Evolutionary conservation across 2,888 invertebrate genomes (phyloP), one percentile per base, ranked within the genome.

Genomic region (Phaedon cochleariae): DNA sequence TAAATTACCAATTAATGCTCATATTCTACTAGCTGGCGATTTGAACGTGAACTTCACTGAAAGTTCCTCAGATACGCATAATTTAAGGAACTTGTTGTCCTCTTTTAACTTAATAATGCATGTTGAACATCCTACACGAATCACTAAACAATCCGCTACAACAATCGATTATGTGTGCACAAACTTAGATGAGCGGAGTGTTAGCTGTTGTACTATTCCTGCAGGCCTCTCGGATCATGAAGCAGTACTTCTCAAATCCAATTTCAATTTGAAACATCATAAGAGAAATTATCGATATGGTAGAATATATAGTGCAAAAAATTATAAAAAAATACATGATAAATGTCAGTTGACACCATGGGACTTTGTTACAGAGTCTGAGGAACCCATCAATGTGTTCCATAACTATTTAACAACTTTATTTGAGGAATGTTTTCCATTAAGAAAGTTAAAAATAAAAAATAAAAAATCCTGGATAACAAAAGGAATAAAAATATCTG

Each of bases 131-230:
- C 18, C 49, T 20, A 49, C 20, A 49, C 49, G 49, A 1, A 49
- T 49, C 49, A 20, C 49, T 12, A 49, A 49, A 6, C 49, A 18
- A 20, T 49, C 49, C 10, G 49, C 49, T 20, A 49, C 49, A 7
- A 49, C 21, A 20, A 49, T 49, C 21, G 21, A 49, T 49, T 49
- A 49, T 20, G 21, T 49, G 10, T 49, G 49, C 49, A 20, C 49
- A 49, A 49, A 49, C 21, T 49, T 49, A 21, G 21, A 49, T 49
- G 49, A 21, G 21, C 49, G 9, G 49, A 49, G 49, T 49, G 20
- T 49, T 20, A 21, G 49, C n/a, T n/a, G n/a, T n/a, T n/a, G n/a
- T n/a, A n/a, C n/a, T n/a, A n/a, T n/a, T n/a, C n/a, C n/a, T n/a
- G n/a, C n/a, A n/a, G n/a, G n/a, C n/a, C n/a, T n/a, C n/a, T n/a